Evolutionary conservation across 2,888 invertebrate genomes (phyloP).

Genomic region (Halictus ligatus): DNA sequence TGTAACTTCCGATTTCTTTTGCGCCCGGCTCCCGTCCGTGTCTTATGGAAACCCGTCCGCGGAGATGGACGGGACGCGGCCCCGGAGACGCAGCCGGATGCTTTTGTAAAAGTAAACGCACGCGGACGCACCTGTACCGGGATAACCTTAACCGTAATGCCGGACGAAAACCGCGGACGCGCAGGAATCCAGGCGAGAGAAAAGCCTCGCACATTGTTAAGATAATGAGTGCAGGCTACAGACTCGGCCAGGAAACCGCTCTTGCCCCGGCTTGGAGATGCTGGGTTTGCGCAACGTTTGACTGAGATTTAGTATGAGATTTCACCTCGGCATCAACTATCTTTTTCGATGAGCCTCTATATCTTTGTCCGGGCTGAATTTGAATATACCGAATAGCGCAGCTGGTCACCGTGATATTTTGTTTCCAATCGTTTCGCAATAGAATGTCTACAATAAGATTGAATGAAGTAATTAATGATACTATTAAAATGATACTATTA

Average conservation of each 20-base stretch:
- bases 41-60: conserved; percentile 32
- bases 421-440: too few species aligned
- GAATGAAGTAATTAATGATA: too few species aligned
- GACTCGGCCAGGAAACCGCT: neutral
- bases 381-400: too few species aligned
- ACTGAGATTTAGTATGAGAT: neutral
- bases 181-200: conserved; percentile 15
- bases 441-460: too few species aligned
- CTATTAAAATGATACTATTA: neutral
- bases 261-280: neutral
- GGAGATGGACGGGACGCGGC: neutral
- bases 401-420: too few species aligned
- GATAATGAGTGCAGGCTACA: conserved; percentile 10
- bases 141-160: conserved; percentile 35
- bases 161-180: conserved; percentile 3
- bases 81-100: conserved; percentile 13
- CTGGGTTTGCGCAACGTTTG: neutral
- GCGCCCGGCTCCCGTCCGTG: conserved; percentile 3
- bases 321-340: neutral
- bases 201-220: conserved; percentile 9
- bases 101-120: conserved; percentile 45
- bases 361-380: too few species aligned
- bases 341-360: neutral
- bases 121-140: conserved; percentile 44
- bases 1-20: conserved; percentile 60